A percentile compares a stretch with the other conserved stretches of the same genome.
Evolutionary conservation across 2,113 vertebrate genomes (phyloP).

Genomic region (Oceanites oceanicus): DNA sequence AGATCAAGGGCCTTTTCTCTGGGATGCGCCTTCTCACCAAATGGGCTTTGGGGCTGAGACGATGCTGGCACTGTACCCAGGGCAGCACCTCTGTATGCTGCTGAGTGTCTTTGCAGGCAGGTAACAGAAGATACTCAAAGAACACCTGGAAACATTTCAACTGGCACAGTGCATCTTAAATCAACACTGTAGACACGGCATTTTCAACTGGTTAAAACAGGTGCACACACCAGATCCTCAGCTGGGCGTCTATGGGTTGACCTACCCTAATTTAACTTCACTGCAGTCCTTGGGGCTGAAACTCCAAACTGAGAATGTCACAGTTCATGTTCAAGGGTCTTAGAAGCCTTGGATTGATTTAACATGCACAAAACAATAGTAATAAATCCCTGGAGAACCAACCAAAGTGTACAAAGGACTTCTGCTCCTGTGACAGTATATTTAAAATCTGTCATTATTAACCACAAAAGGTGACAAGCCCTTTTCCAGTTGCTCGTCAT

Average conservation of each 20-base stretch:
- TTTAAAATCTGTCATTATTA: background rate
- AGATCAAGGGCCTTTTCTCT: background rate
- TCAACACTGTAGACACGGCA: background rate
- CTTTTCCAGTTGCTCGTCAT: background rate
- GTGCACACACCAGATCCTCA: background rate
- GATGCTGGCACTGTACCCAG: accelerated
- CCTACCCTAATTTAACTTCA: background rate
- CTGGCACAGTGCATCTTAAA: background rate
- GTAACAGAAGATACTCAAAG: background rate
- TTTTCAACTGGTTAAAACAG: background rate
- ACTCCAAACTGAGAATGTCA: background rate
- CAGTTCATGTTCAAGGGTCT: background rate
- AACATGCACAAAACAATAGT: background rate
- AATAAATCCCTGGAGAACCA: background rate
- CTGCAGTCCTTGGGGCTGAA: background rate
- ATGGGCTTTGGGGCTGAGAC: background rate
- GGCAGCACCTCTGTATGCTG: background rate
- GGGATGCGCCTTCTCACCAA: background rate
- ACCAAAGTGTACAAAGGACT: background rate
- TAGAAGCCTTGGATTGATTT: background rate
- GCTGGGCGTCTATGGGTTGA: background rate
- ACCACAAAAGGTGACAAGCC: background rate
- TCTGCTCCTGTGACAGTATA: background rate
- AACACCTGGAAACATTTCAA: background rate
- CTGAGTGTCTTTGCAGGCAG: background rate